These are phyloP conservation scores for Pseudomyrmex flavicornis DNA, from an alignment of 1,140 invertebrate genomes.

Conservation along the genomic window DNA sequence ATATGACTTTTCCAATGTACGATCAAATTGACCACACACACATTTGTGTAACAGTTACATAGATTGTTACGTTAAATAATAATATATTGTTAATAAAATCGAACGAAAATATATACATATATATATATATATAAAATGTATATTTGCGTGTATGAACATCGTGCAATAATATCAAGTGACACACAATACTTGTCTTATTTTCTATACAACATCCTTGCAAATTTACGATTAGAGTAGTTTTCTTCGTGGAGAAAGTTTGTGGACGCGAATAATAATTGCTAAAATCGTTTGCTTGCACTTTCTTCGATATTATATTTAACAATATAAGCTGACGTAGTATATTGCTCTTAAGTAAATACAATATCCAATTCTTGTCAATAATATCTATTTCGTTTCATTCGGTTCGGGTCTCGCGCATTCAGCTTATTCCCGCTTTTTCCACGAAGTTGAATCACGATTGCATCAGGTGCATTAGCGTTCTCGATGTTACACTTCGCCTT, in stretches of 20 bases:
- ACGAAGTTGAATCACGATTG: conserved; percentile 22
- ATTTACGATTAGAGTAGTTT: not conserved
- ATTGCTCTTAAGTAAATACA: conserved; percentile 31
- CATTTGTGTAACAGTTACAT: not conserved
- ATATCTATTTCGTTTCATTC: not conserved
- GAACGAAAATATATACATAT: not conserved
- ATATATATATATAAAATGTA: conserved; percentile 20
- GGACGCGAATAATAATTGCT: not conserved
- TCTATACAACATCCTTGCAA: conserved; percentile 10
- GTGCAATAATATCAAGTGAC: conserved; percentile 46
- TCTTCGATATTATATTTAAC: not conserved
- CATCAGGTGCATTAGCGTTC: conserved; percentile 28
- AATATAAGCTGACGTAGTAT: not conserved
- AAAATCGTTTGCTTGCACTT: conserved; percentile 2
- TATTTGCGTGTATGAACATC: conserved; percentile 7
- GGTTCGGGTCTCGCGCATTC: not conserved
- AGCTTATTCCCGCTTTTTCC: conserved; percentile 12
- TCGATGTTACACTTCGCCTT: conserved; percentile 19
- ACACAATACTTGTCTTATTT: conserved; percentile 28
- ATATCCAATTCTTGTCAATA: conserved; percentile 5
- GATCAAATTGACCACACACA: no score
- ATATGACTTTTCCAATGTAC: no score
- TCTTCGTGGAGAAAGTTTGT: no score
- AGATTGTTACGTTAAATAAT: no score
- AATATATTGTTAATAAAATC: not conserved